phyloP scores from a whole-genome alignment of 92 coral and sea anemone species.

The Siderastrea siderea region DNA sequence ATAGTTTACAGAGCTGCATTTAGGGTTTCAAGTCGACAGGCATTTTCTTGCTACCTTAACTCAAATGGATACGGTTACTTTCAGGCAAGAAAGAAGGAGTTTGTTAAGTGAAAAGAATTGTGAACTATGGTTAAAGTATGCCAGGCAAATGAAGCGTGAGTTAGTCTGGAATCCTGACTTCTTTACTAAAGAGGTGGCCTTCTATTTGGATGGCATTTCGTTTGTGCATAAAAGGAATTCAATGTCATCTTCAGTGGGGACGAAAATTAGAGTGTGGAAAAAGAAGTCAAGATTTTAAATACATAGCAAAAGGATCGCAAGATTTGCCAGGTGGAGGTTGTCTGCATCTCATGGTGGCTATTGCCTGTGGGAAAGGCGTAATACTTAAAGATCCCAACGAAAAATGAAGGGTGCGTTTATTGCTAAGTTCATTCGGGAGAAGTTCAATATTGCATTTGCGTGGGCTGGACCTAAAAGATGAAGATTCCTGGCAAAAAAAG shows the following conservation, averaged over 20 bases:
- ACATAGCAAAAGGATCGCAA: constrained; percentile 70
- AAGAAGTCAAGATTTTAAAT: constrained; percentile 32
- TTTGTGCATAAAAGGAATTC: constrained; percentile 31
- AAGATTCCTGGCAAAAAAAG: constrained; percentile 50
- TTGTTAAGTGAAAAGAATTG: not conserved
- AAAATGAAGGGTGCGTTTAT: constrained; percentile 61
- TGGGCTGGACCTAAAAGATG: constrained; percentile 55
- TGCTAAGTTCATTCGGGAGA: constrained; percentile 39
- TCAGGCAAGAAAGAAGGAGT: constrained; percentile 6
- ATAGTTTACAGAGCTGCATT: no score
- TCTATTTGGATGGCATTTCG: constrained; percentile 25
- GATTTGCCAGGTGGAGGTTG: constrained; percentile 66
- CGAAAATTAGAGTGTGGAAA: constrained; percentile 29
- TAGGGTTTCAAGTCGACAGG: not conserved
- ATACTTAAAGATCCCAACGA: constrained; percentile 48
- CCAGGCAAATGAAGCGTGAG: not conserved
- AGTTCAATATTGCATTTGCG: constrained; percentile 66
- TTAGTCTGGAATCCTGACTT: not conserved
- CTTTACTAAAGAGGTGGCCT: constrained; percentile 14
- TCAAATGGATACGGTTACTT: not conserved
- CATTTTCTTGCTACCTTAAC: constrained; percentile 1
- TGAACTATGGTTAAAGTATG: not conserved
- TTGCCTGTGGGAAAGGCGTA: constrained; percentile 62
- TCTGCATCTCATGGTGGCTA: constrained; percentile 69
- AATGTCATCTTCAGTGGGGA: not conserved